Percentiles rank a stretch among this genome's conserved stretches.
phyloP scores from a whole-genome alignment of 2,888 invertebrate species.

The Thera obeliscata region DNA sequence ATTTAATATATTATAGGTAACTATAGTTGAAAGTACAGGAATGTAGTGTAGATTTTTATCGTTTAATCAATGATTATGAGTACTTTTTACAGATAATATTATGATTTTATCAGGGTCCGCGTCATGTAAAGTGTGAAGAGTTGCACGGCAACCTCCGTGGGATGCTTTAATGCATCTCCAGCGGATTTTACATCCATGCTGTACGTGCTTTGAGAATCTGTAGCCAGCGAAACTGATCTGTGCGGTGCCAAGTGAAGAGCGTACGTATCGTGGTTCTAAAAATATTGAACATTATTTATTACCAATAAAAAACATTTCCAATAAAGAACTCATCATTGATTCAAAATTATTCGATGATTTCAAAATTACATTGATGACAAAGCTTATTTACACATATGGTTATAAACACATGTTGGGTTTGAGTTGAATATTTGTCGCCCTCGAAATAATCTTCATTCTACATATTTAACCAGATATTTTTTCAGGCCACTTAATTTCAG shows the following conservation, averaged over 20 bases:
- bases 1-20: neutral
- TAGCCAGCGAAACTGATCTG: neutral
- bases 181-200: slow-evolving; percentile 5
- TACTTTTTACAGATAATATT: neutral
- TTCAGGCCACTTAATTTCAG: no score
- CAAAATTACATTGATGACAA: no score
- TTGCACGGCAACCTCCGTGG: slow-evolving; percentile 14
- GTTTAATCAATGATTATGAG: neutral
- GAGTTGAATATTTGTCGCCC: no score
- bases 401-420: no score
- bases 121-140: slow-evolving; percentile 14
- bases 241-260: neutral
- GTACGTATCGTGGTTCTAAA: slow-evolving; percentile 3
- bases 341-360: no score
- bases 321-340: no score
- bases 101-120: neutral
- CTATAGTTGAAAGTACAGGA: neutral
- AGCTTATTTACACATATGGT: no score
- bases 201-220: slow-evolving; percentile 1
- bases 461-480: no score
- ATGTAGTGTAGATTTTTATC: neutral
- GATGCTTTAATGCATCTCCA: slow-evolving; percentile 1
- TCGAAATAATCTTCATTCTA: no score
- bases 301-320: no score
- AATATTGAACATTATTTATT: neutral